Percentiles rank a stretch among this genome's conserved stretches.
These are phyloP conservation scores for Conger conger DNA, from an alignment of 2,113 vertebrate genomes.

Conservation along the genomic window DNA sequence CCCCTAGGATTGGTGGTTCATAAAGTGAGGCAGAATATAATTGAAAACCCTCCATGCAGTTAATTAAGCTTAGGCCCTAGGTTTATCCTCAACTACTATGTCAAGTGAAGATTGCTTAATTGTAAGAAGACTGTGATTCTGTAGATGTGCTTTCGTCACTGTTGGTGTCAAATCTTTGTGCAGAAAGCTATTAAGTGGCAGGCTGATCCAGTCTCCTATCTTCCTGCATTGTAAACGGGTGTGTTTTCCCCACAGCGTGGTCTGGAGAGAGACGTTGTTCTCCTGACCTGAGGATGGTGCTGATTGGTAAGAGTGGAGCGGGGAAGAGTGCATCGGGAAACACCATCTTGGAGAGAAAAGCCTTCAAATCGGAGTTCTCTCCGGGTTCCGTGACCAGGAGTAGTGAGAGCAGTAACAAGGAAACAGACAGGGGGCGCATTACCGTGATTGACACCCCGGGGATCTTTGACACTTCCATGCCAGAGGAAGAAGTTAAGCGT, in stretches of 20 bases:
- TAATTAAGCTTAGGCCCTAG: background rate
- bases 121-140: background rate
- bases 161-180: background rate
- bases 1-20: background rate
- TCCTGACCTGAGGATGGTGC: conserved; percentile 20
- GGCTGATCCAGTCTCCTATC: background rate
- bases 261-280: no score
- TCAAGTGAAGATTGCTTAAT: background rate
- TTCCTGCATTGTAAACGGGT: background rate
- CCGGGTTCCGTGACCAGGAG: background rate
- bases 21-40: background rate
- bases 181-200: background rate
- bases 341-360: conserved; percentile 38
- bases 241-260: background rate
- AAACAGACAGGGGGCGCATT: background rate
- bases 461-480: conserved; percentile 16
- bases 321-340: conserved; percentile 56
- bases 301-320: conserved; percentile 49
- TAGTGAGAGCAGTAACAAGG: background rate
- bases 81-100: background rate
- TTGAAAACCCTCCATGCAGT: no score
- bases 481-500: background rate
- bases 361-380: conserved; percentile 25
- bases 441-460: conserved; percentile 38
- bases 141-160: background rate